Evolutionary conservation across 2,888 invertebrate species (phyloP).

Genomic region (Lepetodrilus schrolli): DNA sequence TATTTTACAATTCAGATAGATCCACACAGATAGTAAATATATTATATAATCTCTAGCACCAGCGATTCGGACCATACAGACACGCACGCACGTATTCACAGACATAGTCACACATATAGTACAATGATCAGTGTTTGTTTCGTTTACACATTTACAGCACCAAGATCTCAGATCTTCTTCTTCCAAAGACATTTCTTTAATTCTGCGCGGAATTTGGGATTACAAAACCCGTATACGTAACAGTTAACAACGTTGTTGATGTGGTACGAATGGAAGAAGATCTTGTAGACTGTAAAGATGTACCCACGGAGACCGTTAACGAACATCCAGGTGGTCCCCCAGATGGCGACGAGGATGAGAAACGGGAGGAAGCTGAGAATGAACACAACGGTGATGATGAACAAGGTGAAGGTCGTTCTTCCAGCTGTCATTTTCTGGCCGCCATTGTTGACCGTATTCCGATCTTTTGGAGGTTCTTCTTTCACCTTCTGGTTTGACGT

Average conservation of each 20-base stretch:
- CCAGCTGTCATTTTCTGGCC: background rate
- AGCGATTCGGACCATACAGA: background rate
- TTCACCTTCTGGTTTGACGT: background rate
- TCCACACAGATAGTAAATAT: no score
- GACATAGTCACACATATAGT: background rate
- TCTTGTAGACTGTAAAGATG: conserved; percentile 3
- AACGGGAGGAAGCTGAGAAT: conserved; percentile 15
- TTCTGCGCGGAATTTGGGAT: background rate
- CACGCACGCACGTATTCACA: background rate
- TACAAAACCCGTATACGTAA: conserved; percentile 15
- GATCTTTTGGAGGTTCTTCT: background rate
- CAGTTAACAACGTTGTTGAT: conserved; percentile 18
- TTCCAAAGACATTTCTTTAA: background rate
- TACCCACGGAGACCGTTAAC: conserved; percentile 8
- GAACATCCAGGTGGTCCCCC: conserved; percentile 13
- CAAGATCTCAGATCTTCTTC: background rate
- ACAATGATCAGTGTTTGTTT: no score
- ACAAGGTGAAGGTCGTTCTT: conserved; percentile 23
- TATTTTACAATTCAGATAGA: no score
- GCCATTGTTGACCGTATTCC: background rate
- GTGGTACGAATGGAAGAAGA: conserved; percentile 3
- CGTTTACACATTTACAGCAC: background rate
- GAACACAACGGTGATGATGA: conserved; percentile 17
- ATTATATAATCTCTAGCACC: no score
- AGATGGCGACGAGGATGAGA: conserved; percentile 5